Conservation (phyloP, 2,888 invertebrate genomes). For the Sinhomidia bicolor region DNA sequence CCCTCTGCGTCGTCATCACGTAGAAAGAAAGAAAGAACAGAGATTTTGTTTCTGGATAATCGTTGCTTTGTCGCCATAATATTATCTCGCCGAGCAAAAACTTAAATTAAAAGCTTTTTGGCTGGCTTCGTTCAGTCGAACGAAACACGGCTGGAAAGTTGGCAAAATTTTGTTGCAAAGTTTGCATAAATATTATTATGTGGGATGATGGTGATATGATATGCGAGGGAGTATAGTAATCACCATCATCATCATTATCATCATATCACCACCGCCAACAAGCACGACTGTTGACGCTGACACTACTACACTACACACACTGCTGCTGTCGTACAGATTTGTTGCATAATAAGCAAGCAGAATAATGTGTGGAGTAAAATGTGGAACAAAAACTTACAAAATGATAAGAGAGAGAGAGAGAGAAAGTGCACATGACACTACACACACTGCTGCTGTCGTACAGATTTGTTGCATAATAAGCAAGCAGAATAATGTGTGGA, state of each 20-base stretch:
- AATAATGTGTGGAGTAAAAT: neutral
- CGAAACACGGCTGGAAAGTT: neutral
- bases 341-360: conserved; percentile 1
- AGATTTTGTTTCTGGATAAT: conserved; percentile 11
- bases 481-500: neutral
- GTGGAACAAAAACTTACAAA: neutral
- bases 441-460: neutral
- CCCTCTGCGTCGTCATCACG: no score
- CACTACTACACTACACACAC: no score
- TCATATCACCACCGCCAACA: no score
- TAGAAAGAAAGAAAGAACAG: neutral
- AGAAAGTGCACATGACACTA: neutral
- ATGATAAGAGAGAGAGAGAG: neutral
- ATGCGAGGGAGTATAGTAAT: neutral
- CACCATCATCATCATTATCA: neutral
- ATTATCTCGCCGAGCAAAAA: neutral
- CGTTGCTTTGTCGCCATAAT: neutral
- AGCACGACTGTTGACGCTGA: no score
- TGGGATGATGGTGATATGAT: neutral
- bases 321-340: neutral
- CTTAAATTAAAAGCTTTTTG: conserved; percentile 9
- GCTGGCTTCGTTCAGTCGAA: no score
- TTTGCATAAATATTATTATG: conserved; percentile 17
- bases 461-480: conserved; percentile 3
- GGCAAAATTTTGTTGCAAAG: conserved; percentile 40